A percentile compares a stretch with the other conserved stretches of the same genome.
Evolutionary conservation across 2,888 invertebrate genomes (phyloP).

Genomic region (Cheiracanthium punctorium): DNA sequence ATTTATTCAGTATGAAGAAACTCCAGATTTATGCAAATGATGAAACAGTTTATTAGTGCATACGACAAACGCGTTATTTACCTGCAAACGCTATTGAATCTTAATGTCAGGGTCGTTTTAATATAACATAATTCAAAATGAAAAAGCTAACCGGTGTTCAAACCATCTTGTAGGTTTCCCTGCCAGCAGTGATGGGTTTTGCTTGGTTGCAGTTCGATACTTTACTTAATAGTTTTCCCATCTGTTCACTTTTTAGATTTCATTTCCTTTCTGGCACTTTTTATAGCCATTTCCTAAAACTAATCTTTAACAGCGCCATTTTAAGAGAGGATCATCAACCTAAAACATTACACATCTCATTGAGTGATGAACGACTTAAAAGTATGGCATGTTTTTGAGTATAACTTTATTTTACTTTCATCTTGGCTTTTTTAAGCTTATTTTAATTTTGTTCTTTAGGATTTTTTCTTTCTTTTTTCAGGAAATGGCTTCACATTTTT

Average conservation of each 20-base stretch:
- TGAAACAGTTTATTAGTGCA: too few species aligned
- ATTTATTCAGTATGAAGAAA: too few species aligned
- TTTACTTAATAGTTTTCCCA: slow-evolving; percentile 58
- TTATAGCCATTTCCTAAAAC: slow-evolving; percentile 40
- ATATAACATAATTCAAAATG: not conserved
- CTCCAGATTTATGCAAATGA: too few species aligned
- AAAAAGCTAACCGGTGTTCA: not conserved
- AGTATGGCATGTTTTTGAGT: not conserved
- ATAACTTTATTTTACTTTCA: too few species aligned
- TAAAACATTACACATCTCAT: not conserved
- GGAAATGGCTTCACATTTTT: too few species aligned
- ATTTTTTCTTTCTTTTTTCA: too few species aligned
- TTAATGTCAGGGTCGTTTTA: not conserved
- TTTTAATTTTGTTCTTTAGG: too few species aligned
- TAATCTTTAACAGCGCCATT: slow-evolving; percentile 27
- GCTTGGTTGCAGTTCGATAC: slow-evolving; percentile 43
- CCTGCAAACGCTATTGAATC: not conserved
- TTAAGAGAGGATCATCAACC: not conserved
- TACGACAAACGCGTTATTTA: not conserved
- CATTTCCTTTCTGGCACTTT: slow-evolving; percentile 51
- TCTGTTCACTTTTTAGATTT: slow-evolving; percentile 51
- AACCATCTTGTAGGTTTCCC: not conserved
- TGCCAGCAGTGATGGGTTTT: slow-evolving; percentile 13
- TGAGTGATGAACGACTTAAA: not conserved
- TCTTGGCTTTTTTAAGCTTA: too few species aligned